Evolutionary conservation across 2,888 invertebrate genomes (phyloP).

Genomic region (Azorinus chamasolen): DNA sequence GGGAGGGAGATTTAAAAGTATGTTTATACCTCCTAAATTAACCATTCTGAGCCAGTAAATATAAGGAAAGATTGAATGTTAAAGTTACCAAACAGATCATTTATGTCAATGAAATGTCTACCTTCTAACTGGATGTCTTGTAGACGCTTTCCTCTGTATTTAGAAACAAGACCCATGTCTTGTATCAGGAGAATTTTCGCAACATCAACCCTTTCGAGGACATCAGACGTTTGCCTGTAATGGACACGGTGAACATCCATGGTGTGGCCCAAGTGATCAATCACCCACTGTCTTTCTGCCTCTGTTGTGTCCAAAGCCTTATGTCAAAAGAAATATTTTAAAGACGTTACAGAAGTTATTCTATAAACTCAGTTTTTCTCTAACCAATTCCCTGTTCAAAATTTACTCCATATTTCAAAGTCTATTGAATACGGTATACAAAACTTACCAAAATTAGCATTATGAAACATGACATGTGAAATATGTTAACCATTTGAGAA

Average conservation of each 20-base stretch:
- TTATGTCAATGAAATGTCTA: constrained; percentile 1
- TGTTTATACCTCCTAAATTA: too few relatives aligned
- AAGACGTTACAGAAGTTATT: too few relatives aligned
- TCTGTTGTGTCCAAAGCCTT: constrained; percentile 41
- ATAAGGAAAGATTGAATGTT: too few relatives aligned
- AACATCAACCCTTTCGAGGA: constrained; percentile 38
- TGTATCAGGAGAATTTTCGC: constrained; percentile 48
- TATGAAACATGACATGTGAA: too few relatives aligned
- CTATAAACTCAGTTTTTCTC: background rate
- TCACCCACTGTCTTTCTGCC: constrained; percentile 40
- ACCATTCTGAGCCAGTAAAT: too few relatives aligned
- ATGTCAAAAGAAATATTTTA: too few relatives aligned
- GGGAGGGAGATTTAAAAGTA: too few relatives aligned
- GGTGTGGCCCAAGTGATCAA: constrained; percentile 42
- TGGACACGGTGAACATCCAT: constrained; percentile 39
- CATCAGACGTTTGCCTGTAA: constrained; percentile 32
- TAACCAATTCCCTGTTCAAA: too few relatives aligned
- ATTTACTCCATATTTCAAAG: background rate
- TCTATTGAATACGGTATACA: too few relatives aligned
- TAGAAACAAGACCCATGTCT: constrained; percentile 25
- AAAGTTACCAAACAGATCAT: too few relatives aligned
- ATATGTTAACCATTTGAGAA: too few relatives aligned
- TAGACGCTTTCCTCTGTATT: constrained; percentile 24
- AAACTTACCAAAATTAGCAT: too few relatives aligned
- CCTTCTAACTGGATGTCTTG: constrained; percentile 45